Evolutionary conservation across 2,888 invertebrate genomes (phyloP), one percentile per base, ranked within the genome.

Genomic region (Urechis unicinctus): DNA sequence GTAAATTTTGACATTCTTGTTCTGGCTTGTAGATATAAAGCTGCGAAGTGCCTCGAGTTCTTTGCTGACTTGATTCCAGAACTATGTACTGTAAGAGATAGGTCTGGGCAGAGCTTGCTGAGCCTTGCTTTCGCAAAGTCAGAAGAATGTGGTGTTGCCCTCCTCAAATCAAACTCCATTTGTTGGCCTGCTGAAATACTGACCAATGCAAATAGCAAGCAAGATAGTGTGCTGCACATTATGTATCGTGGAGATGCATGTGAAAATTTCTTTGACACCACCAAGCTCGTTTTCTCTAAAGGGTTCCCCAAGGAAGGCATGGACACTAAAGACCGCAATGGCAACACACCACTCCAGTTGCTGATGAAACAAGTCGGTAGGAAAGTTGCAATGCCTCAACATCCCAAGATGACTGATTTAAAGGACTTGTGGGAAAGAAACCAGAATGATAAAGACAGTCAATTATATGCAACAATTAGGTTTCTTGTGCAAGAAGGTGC

Each of bases 401-500:
- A 36, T 36, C 9, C 9, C 17, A 17, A 13, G 36, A 36, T 36
- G 36, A 36, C 9, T 36, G 36, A 36, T 13, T 17, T 36, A 17
- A 9, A 36, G 36, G 9, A 36, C 9, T 13, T 13, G 9, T 13
- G 9, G 9, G 17, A 9, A 13, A 9, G 9, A 17, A 36, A 17
- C 17, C 36, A 36, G 36, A 17, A 36, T 36, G 9, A 9, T 13
- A 36, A 53, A 3, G 24, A 31, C 30, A 52, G 46, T 31, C 52
- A 56, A 22, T 17, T 56, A 6, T 52, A 52, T 25, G 47, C 26
- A n/a, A 44, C 36, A 17, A 21, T 52, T 6, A 17, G 31, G 28
- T 36, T 28, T n/a, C 44, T 56, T 17, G 41, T 56, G n/a, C 17
- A 52, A 3, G 13, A 36, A 5, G 56, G 56, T 6, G 56, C 53